A percentile compares a stretch with the other conserved stretches of the same genome.
Conservation (phyloP, 2,888 invertebrate species). For the Macrosoma leucophasiata region DNA sequence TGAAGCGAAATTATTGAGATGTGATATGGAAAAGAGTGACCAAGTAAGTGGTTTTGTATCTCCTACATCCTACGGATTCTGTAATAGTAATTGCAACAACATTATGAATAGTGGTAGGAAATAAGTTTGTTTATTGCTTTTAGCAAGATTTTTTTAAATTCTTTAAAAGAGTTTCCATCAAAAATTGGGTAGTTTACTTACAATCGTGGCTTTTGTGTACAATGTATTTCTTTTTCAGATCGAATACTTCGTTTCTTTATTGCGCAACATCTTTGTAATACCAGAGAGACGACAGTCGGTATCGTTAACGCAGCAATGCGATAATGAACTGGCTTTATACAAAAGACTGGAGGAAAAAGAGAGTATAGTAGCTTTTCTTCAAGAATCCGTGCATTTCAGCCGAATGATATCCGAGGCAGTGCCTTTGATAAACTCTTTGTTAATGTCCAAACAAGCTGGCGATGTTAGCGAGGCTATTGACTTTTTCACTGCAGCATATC, state of each 20-base stretch:
- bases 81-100: too few relatives aligned
- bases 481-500: conserved; percentile 88
- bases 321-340: conserved; percentile 58
- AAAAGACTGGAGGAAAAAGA: conserved; percentile 77
- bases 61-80: background rate
- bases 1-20: conserved; percentile 60
- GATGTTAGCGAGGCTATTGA: conserved; percentile 93
- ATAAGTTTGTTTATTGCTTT: too few relatives aligned
- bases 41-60: conserved; percentile 63
- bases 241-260: conserved; percentile 60
- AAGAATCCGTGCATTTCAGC: conserved; percentile 77
- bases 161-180: too few relatives aligned
- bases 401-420: conserved; percentile 60
- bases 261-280: conserved; percentile 58
- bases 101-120: too few relatives aligned
- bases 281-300: conserved; percentile 48
- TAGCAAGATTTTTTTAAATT: too few relatives aligned
- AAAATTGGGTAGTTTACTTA: too few relatives aligned
- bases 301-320: conserved; percentile 54
- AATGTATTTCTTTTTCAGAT: conserved; percentile 45
- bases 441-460: conserved; percentile 82
- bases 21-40: conserved; percentile 65
- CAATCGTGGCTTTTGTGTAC: too few relatives aligned
- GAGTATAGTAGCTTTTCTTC: conserved; percentile 81
- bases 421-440: conserved; percentile 80